Evolutionary conservation across 2,113 vertebrate genomes (phyloP).

Genomic region (Dipodomys spectabilis): DNA sequence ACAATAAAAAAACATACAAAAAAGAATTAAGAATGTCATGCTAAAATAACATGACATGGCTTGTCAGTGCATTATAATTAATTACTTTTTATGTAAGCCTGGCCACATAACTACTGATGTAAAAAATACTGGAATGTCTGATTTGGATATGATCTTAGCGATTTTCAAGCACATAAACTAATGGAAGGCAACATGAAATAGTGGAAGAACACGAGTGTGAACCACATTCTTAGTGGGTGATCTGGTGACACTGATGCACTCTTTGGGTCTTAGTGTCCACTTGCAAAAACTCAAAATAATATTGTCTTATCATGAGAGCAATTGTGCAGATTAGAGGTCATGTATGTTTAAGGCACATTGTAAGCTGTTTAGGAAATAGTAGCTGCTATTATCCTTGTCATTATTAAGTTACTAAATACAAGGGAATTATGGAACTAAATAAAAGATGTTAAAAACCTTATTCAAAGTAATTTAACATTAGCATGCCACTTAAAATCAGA

Average conservation of each 20-base stretch:
- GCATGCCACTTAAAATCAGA: background rate
- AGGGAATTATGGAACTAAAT: background rate
- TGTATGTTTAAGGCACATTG: background rate
- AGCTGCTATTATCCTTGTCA: background rate
- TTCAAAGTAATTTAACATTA: background rate
- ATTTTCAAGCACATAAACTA: background rate
- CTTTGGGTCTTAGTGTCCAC: background rate
- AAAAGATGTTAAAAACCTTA: background rate
- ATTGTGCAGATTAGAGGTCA: background rate
- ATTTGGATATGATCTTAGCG: background rate
- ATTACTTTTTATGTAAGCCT: background rate
- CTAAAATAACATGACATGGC: background rate
- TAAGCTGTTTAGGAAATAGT: background rate
- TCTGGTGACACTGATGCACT: background rate
- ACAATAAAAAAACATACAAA: background rate
- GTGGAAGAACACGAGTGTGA: background rate
- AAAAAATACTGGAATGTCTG: background rate
- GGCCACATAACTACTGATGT: background rate
- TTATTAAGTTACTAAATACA: background rate
- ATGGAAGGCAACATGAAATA: background rate
- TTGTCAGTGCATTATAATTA: background rate
- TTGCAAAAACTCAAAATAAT: background rate
- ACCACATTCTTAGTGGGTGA: slow-evolving; percentile 8
- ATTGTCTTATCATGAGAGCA: background rate
- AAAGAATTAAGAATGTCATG: background rate